Base-by-base conservation (phyloP, 2,797 vertebrate genomes). In the Miichthys miiuy region DNA sequence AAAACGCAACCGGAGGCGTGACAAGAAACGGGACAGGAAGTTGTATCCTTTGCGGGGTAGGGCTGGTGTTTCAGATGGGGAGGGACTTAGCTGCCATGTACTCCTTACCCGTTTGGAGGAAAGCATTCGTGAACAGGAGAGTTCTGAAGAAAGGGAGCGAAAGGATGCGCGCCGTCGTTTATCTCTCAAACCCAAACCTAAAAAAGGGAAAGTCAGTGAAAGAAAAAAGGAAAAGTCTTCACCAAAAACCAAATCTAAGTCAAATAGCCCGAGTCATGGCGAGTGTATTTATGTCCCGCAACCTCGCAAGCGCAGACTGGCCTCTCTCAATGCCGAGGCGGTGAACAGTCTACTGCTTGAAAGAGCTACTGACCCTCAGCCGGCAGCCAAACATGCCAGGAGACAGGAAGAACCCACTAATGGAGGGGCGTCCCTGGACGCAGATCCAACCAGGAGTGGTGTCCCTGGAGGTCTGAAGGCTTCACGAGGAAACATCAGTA, bases 301-400 rank as follows among this genome's bases (percentile, higher is more conserved):
- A 87, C 98, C 97, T 23, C 96, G 98, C 58, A 99, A 98, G 75
- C 96, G 98, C 38, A 93, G 98, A 7, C 90, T 99, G 75, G 98
- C 98, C 47, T 99, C 98, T 14, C 96, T 99, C 50, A 99, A 99
- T 0, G 98, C 98, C 0, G 98, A 99, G 92, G 98, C 97, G 0
- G 97, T 99, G 23, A 99, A 99, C 93, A 98, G 97, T 77, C 91
- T 99, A 17, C 95, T 99, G 25, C 95, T 99, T 0, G 97, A 98
- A 77, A 96, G 97, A 73, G 47, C 86, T 2, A 94, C 95, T 0
- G 96, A 96, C 5, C 84, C 92, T 41, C 93, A 93, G 61, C 82
- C 80, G 0, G 83, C 91, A 11, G 86, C 92, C 65, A 95, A 93
- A 85, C 88, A 90, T 71, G 81, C 92, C 80, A 93, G 91, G 50